phyloP scores from a whole-genome alignment of 1,140 invertebrate species.

The Sycophila sp. region DNA sequence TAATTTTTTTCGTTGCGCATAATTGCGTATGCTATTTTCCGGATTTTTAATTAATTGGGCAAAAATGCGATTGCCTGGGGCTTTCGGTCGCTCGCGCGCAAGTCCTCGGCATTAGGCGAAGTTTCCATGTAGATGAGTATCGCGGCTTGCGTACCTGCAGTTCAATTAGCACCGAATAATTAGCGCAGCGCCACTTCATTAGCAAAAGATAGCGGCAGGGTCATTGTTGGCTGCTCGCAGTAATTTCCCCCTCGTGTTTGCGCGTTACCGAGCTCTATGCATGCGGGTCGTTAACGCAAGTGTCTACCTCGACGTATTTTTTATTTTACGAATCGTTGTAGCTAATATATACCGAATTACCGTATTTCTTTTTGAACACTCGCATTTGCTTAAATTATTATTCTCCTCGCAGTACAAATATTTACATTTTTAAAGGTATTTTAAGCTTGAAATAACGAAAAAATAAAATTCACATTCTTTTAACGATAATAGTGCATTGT shows the following conservation, averaged over 20 bases:
- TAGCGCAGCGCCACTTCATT: constrained; percentile 57
- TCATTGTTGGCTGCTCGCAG: constrained; percentile 50
- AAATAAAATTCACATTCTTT: not conserved
- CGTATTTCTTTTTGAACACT: not conserved
- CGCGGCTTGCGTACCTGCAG: not conserved
- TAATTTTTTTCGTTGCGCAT: not conserved
- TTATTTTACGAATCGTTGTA: not conserved
- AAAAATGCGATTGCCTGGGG: no score
- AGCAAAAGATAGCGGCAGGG: constrained; percentile 51
- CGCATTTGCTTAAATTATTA: not conserved
- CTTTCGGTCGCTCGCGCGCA: no score
- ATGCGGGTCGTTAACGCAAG: not conserved
- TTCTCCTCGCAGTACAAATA: not conserved
- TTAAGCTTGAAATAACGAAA: not conserved
- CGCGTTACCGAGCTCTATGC: not conserved
- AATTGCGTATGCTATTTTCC: not conserved
- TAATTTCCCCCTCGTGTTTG: constrained; percentile 43
- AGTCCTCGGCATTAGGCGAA: no score
- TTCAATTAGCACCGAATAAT: constrained; percentile 59
- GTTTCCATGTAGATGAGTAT: not conserved
- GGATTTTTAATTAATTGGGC: not conserved
- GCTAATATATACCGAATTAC: not conserved
- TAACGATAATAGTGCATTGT: not conserved
- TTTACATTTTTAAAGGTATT: not conserved
- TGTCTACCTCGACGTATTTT: not conserved